phyloP scores from a whole-genome alignment of 1,140 invertebrate genomes.

The Battus philenor region DNA sequence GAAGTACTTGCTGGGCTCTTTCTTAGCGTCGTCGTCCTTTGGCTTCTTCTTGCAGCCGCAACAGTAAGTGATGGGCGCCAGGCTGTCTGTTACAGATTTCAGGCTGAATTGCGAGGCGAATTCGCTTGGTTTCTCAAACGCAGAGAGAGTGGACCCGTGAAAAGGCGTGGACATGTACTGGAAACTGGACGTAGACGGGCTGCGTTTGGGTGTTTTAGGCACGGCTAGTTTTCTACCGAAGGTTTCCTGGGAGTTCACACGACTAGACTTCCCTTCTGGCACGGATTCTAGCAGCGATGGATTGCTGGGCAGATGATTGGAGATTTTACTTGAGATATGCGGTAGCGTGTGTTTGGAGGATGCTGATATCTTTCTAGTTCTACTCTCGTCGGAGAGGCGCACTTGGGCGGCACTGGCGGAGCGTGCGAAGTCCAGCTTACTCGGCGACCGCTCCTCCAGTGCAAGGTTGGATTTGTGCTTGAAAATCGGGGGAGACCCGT shows the following conservation, averaged over 20 bases:
- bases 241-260: constrained; percentile 48
- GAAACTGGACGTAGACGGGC: constrained; percentile 87
- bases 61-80: constrained; percentile 65
- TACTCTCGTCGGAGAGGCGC: constrained; percentile 32
- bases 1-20: constrained; percentile 81
- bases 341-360: constrained; percentile 49
- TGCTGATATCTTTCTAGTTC: constrained; percentile 54
- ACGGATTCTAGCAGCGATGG: constrained; percentile 55
- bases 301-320: constrained; percentile 47
- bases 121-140: constrained; percentile 83
- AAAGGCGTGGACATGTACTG: constrained; percentile 89
- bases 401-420: constrained; percentile 76
- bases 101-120: constrained; percentile 86
- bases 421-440: constrained; percentile 58
- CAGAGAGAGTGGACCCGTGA: constrained; percentile 87
- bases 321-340: constrained; percentile 49
- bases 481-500: constrained; percentile 51
- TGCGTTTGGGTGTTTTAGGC: constrained; percentile 76
- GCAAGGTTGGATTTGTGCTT: constrained; percentile 40
- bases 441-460: constrained; percentile 36
- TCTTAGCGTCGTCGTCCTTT: constrained; percentile 62
- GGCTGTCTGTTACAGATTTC: constrained; percentile 79
- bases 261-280: constrained; percentile 47
- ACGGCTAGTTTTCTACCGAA: constrained; percentile 50
- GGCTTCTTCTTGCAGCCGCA: constrained; percentile 55